phyloP scores from a whole-genome alignment of 2,888 invertebrate genomes.

The Cancer borealis region DNA sequence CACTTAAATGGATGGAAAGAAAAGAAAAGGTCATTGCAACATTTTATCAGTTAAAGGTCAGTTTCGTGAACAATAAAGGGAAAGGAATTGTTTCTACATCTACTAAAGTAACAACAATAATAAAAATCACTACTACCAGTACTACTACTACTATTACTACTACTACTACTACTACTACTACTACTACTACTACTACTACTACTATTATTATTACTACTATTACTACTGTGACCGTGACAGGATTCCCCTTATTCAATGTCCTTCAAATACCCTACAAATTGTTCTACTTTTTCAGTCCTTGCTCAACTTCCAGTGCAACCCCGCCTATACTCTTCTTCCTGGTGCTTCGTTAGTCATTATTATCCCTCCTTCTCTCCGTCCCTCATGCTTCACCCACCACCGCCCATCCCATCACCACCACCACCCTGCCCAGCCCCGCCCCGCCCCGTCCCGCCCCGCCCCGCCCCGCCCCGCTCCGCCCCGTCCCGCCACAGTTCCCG shows the following conservation, averaged over 20 bases:
- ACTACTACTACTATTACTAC: neutral
- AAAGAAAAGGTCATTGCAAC: no score
- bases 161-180: conserved; percentile 2
- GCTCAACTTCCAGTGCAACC: neutral
- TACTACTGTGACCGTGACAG: neutral
- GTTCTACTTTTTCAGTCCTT: neutral
- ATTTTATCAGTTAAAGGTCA: no score
- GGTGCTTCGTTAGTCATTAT: neutral
- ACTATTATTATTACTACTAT: neutral
- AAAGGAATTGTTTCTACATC: neutral
- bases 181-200: conserved; percentile 13
- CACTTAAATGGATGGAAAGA: no score
- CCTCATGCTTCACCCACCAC: no score
- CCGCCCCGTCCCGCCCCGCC: neutral
- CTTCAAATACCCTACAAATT: neutral
- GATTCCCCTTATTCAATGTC: neutral
- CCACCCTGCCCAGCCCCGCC: neutral
- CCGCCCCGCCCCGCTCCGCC: neutral
- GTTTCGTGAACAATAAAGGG: no score
- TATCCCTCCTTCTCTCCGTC: neutral
- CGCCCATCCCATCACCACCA: neutral
- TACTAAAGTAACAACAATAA: neutral
- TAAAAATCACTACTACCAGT: neutral
- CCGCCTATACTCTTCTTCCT: neutral
- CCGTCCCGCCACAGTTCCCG: neutral